A percentile compares a stretch with the other conserved stretches of the same genome.
Evolutionary conservation across 23 tunicate genomes (phyloP).

Genomic region (Corella eumyota): DNA sequence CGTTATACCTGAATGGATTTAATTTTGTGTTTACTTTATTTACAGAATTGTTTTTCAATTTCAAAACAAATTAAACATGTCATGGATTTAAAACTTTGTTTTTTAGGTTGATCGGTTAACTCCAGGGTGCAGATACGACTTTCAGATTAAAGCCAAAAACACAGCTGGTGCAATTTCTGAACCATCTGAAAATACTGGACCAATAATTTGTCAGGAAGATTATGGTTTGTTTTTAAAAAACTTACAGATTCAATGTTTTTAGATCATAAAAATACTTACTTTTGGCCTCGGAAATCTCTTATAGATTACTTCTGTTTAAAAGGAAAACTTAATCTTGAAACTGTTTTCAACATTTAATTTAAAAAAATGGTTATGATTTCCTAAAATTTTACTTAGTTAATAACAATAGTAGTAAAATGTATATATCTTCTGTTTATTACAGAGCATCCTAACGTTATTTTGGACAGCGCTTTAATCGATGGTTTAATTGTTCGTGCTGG

Average conservation of each 20-base stretch:
- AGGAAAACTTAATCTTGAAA: too few relatives aligned
- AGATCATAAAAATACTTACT: too few relatives aligned
- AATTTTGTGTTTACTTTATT: too few relatives aligned
- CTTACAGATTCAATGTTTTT: neutral
- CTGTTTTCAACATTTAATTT: neutral
- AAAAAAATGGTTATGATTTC: neutral
- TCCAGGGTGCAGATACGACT: constrained; percentile 72
- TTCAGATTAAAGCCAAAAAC: constrained; percentile 80
- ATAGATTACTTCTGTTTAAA: too few relatives aligned
- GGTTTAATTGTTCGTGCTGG: constrained; percentile 79
- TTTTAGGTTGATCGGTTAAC: constrained; percentile 47
- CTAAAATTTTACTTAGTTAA: too few relatives aligned
- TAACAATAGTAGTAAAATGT: too few relatives aligned
- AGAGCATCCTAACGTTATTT: constrained; percentile 61
- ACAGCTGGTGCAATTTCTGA: constrained; percentile 73
- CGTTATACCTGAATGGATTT: too few relatives aligned
- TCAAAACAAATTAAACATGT: too few relatives aligned
- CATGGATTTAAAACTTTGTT: too few relatives aligned
- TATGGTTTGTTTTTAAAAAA: constrained; percentile 19
- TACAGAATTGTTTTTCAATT: too few relatives aligned
- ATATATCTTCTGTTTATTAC: neutral
- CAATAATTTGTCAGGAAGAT: constrained; percentile 75
- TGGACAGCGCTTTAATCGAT: constrained; percentile 56
- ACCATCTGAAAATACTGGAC: constrained; percentile 67
- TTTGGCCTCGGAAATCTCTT: too few relatives aligned